Base-by-base conservation (phyloP, 2,113 vertebrate species). In the Psittacus erithacus region DNA sequence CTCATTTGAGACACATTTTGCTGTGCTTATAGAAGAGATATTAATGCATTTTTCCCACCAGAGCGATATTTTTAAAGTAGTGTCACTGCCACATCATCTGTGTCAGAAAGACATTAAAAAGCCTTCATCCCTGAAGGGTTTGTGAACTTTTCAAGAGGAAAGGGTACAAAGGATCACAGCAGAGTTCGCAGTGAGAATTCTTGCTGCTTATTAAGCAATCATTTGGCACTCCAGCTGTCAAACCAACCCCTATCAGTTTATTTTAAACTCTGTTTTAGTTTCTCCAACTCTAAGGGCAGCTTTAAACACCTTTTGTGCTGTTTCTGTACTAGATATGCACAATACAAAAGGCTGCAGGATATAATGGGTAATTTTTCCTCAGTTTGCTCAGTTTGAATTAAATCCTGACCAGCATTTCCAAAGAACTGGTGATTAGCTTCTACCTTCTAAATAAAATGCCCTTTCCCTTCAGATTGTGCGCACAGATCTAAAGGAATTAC, bases 401-500 rank as follows among this genome's bases (percentile, higher is more conserved):
- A 86, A 60, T 49, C 41, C 52, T 82, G n/a, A 29, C n/a, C 22
- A 64, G 9, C 12, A 31, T 52, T 70, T 67, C 43, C 49, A 49
- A 88, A 41, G 35, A 84, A 52, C 29, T 11, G 1, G 0, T 24
- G 46, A 17, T 35, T 76, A 53, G 13, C 80, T 91, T 31, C 43
- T n/a, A 41, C 22, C n/a, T 35, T 59, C 33, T 59, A 67, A 82
- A 27, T 22, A 13, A 85, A 76, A 46, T 60, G 41, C 80, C 18
- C 43, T 90, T 82, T 83, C 78, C 44, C 46, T 97, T 92, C 88
- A 99, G 99, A 99, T 99, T 38, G 99, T 99, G 24, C 98, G 99
- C 29, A 99, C 99, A 7, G 99, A 99, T 92, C 98, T 99, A 17
- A 99, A 99, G 88, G 99, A 99, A 77, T 77, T 99, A 90, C 98